Percentiles rank a stretch among this genome's conserved stretches.
phyloP scores from a whole-genome alignment of 2,888 invertebrate species.

The Eupithecia dodoneata region DNA sequence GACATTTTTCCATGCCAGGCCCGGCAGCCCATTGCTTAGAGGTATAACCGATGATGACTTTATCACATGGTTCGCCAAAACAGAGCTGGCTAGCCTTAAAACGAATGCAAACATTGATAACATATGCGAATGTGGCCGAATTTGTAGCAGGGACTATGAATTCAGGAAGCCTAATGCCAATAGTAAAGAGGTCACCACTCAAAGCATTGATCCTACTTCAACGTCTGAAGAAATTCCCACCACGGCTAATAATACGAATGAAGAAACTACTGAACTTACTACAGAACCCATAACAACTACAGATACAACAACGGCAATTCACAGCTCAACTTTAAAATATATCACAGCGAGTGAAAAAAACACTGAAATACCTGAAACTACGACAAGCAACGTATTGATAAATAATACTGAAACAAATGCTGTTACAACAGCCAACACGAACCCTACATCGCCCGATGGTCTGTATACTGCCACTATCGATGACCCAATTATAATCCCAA shows the following conservation, averaged over 20 bases:
- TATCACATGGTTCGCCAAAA: slow-evolving; percentile 87
- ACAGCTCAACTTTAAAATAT: slow-evolving; percentile 27
- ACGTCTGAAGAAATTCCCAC: slow-evolving; percentile 17
- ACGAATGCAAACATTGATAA: slow-evolving; percentile 77
- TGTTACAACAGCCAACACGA: slow-evolving; percentile 25
- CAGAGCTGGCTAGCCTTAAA: slow-evolving; percentile 77
- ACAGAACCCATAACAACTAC: slow-evolving; percentile 32
- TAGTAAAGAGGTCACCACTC: slow-evolving; percentile 32
- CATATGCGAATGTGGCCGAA: slow-evolving; percentile 82
- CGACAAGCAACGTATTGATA: slow-evolving; percentile 26
- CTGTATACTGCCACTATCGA: slow-evolving; percentile 41
- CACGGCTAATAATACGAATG: slow-evolving; percentile 27
- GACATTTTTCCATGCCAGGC: slow-evolving; percentile 85
- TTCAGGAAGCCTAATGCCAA: slow-evolving; percentile 62
- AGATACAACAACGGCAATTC: slow-evolving; percentile 31
- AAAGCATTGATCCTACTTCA: slow-evolving; percentile 28
- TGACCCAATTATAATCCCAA: slow-evolving; percentile 69
- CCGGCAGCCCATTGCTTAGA: slow-evolving; percentile 84
- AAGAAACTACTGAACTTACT: slow-evolving; percentile 29
- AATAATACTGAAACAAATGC: slow-evolving; percentile 29
- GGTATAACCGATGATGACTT: slow-evolving; percentile 87
- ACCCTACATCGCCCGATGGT: slow-evolving; percentile 34
- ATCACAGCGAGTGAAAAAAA: slow-evolving; percentile 27
- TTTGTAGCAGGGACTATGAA: slow-evolving; percentile 77
- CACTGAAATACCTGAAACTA: slow-evolving; percentile 23